Base-by-base conservation (phyloP, 2,888 invertebrate species). In the Cotesia congregata region DNA sequence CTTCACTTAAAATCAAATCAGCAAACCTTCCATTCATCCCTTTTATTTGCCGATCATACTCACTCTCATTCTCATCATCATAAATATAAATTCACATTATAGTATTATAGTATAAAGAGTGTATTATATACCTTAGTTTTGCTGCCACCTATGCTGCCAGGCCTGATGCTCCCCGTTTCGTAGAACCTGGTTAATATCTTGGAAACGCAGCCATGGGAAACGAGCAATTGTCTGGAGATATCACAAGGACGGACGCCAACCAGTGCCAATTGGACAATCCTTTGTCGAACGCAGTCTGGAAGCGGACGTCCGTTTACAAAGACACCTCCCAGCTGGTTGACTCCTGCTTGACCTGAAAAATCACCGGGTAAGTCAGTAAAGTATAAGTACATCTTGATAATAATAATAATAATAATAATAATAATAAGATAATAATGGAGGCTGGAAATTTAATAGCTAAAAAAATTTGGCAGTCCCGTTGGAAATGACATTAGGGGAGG, bases 291-390 rank as follows among this genome's bases (percentile, higher is more conserved):
- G 85, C 96, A 97, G 88, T 98, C 97, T 2, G 98, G 98, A 77
- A 98, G 92, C 1, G 98, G 98, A n/a, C 98, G 93, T 0, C 98
- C 98, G 90, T 98, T 98, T 9, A 98, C 98, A 90, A 98, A 98
- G 77, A 98, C 97, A 64, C 98, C 98, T 71, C 98, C 98, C 83
- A 98, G 91, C 91, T 98, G 98, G 91, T 98, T 98, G 67, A 98
- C 97, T 82, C 98, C 98, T 50, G 74, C 77, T 75, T 75, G 72
- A 65, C 72, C 72, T 72, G 72, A 41, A 72, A 65, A 41, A 15
- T 60, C 41, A 50, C 12, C n/a, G 15, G 9, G 15, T 20, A 62
- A 15, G 1, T 62, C 15, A 30, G 17, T 17, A 62, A 6, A 15
- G 7, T 5, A n/a, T 62, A 12, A 17, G 6, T 15, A 62, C 12